Conservation (phyloP, 2,797 vertebrate species). For the Myioborus melanocephalus region DNA sequence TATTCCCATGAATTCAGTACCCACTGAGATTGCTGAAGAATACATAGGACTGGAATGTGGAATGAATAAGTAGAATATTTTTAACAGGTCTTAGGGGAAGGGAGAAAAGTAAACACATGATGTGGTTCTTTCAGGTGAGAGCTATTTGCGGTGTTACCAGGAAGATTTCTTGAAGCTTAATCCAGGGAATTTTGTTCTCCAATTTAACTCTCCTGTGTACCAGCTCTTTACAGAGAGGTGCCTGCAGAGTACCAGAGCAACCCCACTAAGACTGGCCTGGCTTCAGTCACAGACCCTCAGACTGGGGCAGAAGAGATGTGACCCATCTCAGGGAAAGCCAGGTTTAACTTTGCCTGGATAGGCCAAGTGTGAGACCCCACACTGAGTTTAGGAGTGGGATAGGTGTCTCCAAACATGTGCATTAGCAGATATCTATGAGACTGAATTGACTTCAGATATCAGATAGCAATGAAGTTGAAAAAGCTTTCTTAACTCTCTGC, state of each 20-base stretch:
- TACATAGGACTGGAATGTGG: background rate
- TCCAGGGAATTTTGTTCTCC: background rate
- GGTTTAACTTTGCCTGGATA: background rate
- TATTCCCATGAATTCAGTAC: background rate
- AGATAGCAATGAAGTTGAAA: background rate
- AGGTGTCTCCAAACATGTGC: background rate
- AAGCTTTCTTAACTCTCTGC: background rate
- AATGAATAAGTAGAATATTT: background rate
- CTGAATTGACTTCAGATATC: background rate
- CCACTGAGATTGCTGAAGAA: background rate
- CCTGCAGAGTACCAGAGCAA: background rate
- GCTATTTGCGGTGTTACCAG: background rate
- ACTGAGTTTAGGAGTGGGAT: background rate
- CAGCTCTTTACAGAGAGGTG: background rate
- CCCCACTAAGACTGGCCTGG: background rate
- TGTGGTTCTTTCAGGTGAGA: background rate
- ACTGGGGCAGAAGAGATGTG: background rate
- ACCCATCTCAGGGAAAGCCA: background rate
- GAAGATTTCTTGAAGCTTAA: background rate
- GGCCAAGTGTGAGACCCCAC: rapidly evolving
- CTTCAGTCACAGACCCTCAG: background rate
- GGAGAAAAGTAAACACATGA: background rate
- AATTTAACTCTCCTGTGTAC: background rate
- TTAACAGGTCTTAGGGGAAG: background rate
- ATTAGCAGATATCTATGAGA: background rate